Conservation (phyloP, 2,888 invertebrate species). For the Sipunculus nudus region DNA sequence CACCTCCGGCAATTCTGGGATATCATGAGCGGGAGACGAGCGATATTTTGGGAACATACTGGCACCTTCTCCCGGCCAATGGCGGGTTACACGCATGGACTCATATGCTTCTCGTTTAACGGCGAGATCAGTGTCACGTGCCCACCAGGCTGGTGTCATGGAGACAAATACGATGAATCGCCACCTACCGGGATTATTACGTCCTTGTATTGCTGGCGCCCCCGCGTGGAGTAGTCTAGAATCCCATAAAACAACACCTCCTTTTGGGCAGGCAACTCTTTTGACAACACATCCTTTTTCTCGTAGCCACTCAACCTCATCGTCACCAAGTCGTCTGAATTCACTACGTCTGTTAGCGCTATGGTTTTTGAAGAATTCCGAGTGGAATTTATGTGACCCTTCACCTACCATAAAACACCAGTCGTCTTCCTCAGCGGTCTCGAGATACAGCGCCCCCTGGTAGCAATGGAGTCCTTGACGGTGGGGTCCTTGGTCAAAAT, state of each 20-base stretch:
- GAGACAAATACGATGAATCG: constrained; percentile 52
- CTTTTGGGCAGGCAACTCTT: constrained; percentile 52
- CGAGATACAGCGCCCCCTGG: constrained; percentile 50
- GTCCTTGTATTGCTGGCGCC: constrained; percentile 44
- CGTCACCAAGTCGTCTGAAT: constrained; percentile 34
- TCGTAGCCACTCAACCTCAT: constrained; percentile 42
- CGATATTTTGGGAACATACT: constrained; percentile 22
- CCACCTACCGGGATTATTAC: constrained; percentile 49
- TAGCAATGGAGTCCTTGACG: constrained; percentile 54
- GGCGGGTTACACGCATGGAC: constrained; percentile 43
- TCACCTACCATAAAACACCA: constrained; percentile 36
- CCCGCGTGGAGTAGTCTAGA: constrained; percentile 56
- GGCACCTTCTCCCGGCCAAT: constrained; percentile 52
- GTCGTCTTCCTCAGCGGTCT: constrained; percentile 44
- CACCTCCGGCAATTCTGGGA: constrained; percentile 37
- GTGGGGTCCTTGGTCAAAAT: constrained; percentile 49
- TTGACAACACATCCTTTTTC: constrained; percentile 41
- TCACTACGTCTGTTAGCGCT: constrained; percentile 13
- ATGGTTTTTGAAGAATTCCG: constrained; percentile 30
- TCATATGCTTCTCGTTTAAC: constrained; percentile 46
- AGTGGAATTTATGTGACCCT: constrained; percentile 40
- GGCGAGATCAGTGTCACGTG: constrained; percentile 42
- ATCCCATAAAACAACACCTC: constrained; percentile 58
- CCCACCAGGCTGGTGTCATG: constrained; percentile 57
- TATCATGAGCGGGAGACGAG: constrained; percentile 14